These are phyloP conservation scores for Palaemon carinicauda DNA, from an alignment of 1,140 invertebrate species.

Conservation along the genomic window DNA sequence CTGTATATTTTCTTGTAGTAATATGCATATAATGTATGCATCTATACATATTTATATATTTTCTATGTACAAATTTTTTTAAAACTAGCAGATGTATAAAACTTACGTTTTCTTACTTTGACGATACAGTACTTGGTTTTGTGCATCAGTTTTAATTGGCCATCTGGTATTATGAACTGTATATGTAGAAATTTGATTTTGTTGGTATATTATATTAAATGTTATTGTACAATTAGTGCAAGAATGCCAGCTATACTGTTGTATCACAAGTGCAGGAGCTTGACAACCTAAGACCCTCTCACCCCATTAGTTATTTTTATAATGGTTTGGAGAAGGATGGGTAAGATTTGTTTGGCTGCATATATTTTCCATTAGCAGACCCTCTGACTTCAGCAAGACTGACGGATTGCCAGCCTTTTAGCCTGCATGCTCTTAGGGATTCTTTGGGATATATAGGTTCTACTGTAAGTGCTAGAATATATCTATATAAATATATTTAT, in stretches of 20 bases:
- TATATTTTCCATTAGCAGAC: background rate
- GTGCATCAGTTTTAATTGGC: too few species aligned
- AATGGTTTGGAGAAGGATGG: conserved; percentile 35
- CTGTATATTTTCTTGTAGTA: too few species aligned
- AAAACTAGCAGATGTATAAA: too few species aligned
- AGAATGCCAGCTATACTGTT: background rate
- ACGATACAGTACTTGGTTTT: too few species aligned
- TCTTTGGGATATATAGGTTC: conserved; percentile 2
- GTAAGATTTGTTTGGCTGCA: background rate
- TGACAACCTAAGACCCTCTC: conserved; percentile 5
- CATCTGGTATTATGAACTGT: too few species aligned
- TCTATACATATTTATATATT: too few species aligned
- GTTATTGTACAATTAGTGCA: too few species aligned
- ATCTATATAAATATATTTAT: background rate
- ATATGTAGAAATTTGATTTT: too few species aligned
- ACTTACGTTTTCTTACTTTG: too few species aligned
- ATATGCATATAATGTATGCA: too few species aligned
- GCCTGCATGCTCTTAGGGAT: conserved; percentile 43
- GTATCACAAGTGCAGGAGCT: background rate
- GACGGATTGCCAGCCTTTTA: conserved; percentile 41
- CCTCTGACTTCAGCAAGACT: conserved; percentile 44
- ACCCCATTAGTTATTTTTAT: conserved; percentile 27
- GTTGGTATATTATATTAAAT: too few species aligned
- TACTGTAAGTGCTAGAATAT: background rate
- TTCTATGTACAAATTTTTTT: too few species aligned